phyloP scores from a whole-genome alignment of 53 echinoderm and acorn worm species.

The Stichopus horrens region DNA sequence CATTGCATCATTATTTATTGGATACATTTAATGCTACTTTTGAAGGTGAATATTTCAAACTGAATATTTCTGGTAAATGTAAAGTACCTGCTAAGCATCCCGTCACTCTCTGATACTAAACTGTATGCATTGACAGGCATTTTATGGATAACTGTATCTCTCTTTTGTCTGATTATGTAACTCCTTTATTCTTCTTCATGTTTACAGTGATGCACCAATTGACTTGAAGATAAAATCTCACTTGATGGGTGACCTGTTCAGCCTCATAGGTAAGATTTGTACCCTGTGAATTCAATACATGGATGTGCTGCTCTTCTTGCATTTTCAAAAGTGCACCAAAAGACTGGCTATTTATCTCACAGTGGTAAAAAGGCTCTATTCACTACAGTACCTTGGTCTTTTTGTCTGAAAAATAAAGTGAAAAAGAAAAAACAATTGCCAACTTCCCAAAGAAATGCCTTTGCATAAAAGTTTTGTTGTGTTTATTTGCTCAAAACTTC shows the following conservation, averaged over 20 bases:
- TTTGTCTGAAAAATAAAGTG: not conserved
- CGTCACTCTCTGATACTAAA: too few relatives aligned
- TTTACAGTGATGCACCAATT: constrained; percentile 92
- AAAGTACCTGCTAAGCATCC: too few relatives aligned
- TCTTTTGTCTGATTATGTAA: too few relatives aligned
- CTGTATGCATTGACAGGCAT: too few relatives aligned
- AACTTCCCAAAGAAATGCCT: not conserved
- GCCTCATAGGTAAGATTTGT: constrained; percentile 71
- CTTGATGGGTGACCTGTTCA: constrained; percentile 92
- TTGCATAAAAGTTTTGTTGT: not conserved
- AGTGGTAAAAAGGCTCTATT: not conserved
- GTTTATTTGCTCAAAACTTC: too few relatives aligned
- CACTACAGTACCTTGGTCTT: not conserved
- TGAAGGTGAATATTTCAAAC: too few relatives aligned
- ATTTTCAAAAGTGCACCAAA: too few relatives aligned
- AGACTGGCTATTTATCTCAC: too few relatives aligned
- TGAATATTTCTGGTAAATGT: too few relatives aligned
- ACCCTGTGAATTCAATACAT: not conserved
- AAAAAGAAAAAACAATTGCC: not conserved
- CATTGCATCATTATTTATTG: too few relatives aligned
- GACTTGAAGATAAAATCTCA: constrained; percentile 99
- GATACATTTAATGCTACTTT: too few relatives aligned
- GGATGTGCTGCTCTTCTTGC: not conserved
- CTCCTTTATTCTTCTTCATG: not conserved
- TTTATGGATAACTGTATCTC: too few relatives aligned